Evolutionary conservation across 2,888 invertebrate genomes (phyloP).

Genomic region (Thyatira batis): DNA sequence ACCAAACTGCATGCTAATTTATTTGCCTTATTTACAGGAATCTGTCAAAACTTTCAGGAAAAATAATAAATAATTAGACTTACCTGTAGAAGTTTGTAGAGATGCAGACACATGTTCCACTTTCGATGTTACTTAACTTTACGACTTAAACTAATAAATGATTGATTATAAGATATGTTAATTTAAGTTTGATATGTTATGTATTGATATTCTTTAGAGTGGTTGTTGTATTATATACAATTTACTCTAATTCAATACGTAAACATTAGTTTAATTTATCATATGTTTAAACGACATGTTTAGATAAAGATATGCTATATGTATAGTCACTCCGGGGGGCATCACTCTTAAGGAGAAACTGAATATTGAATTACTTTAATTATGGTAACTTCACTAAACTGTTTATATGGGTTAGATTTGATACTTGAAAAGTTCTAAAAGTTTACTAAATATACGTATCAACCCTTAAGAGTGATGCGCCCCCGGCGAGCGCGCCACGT

Average conservation of each 20-base stretch:
- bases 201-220: slow-evolving; percentile 80
- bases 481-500: slow-evolving; percentile 80
- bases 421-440: slow-evolving; percentile 19
- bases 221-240: slow-evolving; percentile 73
- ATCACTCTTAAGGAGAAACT: slow-evolving; percentile 68
- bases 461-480: slow-evolving; percentile 80
- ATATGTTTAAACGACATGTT: slow-evolving; percentile 45
- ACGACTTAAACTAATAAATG: slow-evolving; percentile 5
- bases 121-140: neutral
- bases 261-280: slow-evolving; percentile 30
- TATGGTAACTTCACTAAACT: slow-evolving; percentile 7
- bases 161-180: slow-evolving; percentile 51
- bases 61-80: neutral
- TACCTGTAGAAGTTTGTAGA: neutral
- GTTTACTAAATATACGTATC: slow-evolving; percentile 35
- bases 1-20: neutral
- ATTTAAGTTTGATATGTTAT: slow-evolving; percentile 73
- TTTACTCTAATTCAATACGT: slow-evolving; percentile 72
- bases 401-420: slow-evolving; percentile 11
- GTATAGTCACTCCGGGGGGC: slow-evolving; percentile 51
- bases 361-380: slow-evolving; percentile 14
- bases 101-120: neutral
- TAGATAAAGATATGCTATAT: slow-evolving; percentile 12
- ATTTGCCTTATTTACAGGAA: neutral
- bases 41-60: neutral